Conservation (phyloP, 1,140 invertebrate genomes). For the Drosophila kohkoa region DNA sequence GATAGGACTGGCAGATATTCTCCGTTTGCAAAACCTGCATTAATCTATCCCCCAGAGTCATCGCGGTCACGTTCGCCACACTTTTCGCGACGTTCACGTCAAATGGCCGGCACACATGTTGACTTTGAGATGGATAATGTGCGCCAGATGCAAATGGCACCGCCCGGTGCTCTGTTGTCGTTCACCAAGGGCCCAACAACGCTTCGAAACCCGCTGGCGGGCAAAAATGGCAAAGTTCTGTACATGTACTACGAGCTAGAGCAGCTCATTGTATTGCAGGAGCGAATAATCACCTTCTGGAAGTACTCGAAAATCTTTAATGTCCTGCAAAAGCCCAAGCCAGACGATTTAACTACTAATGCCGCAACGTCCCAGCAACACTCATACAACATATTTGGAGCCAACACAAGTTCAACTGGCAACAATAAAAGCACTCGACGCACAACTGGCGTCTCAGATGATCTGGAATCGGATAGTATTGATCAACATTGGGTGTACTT, state of each 20-base stretch:
- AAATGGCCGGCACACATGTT: constrained; percentile 16
- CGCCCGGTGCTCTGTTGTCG: constrained; percentile 47
- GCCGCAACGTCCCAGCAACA: constrained; percentile 4
- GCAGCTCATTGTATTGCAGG: constrained; percentile 76
- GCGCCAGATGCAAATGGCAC: constrained; percentile 18
- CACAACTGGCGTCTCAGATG: constrained; percentile 9
- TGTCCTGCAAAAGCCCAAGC: constrained; percentile 49
- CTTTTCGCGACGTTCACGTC: constrained; percentile 47
- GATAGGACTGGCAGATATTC: constrained; percentile 4
- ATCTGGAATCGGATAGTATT: not conserved
- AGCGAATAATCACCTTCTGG: constrained; percentile 72
- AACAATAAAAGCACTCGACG: constrained; percentile 19
- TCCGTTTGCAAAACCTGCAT: constrained; percentile 22
- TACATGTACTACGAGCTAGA: constrained; percentile 79
- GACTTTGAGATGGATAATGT: not conserved
- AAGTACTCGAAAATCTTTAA: constrained; percentile 76
- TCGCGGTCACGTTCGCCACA: constrained; percentile 27
- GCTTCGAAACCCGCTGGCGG: constrained; percentile 67
- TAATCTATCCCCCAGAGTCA: constrained; percentile 36
- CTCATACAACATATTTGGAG: constrained; percentile 4
- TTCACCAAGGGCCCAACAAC: constrained; percentile 33
- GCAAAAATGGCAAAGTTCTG: constrained; percentile 64
- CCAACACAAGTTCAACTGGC: not conserved
- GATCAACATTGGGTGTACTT: constrained; percentile 55
- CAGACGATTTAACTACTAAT: not conserved